These are phyloP conservation scores for Hyphantria cunea DNA, from an alignment of 1,140 invertebrate genomes.

Conservation along the genomic window DNA sequence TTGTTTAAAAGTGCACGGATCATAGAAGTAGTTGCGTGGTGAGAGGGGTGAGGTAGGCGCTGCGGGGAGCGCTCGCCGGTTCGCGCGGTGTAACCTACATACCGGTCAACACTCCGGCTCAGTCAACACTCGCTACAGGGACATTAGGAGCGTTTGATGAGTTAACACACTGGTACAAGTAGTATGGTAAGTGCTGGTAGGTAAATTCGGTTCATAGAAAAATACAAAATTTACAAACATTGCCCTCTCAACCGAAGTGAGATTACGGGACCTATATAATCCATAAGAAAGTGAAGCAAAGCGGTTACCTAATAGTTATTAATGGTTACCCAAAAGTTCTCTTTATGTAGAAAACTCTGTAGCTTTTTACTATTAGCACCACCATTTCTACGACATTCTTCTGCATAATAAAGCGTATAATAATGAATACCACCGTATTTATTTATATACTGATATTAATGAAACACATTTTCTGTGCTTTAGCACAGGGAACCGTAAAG, in stretches of 20 bases:
- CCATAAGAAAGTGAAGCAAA: not conserved
- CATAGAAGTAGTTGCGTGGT: slow-evolving; percentile 71
- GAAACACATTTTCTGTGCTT: not conserved
- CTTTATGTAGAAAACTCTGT: no score
- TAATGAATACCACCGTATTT: no score
- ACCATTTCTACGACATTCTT: no score
- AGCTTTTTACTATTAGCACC: no score
- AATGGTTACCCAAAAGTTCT: no score
- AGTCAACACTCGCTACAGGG: slow-evolving; percentile 81
- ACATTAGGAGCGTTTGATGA: slow-evolving; percentile 66
- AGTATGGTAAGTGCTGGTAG: slow-evolving; percentile 1
- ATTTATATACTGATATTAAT: not conserved
- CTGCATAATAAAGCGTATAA: no score
- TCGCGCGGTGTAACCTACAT: slow-evolving; percentile 77
- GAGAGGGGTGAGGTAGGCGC: slow-evolving; percentile 42
- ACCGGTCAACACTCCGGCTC: slow-evolving; percentile 80
- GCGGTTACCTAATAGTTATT: no score
- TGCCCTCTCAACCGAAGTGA: not conserved
- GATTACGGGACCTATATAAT: not conserved
- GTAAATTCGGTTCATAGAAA: no score
- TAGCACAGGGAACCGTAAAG: no score
- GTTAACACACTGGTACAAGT: slow-evolving; percentile 57
- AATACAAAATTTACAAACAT: no score
- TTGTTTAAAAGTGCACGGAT: slow-evolving; percentile 73
- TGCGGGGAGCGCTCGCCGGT: slow-evolving; percentile 46